Evolutionary conservation across 1,140 invertebrate species (phyloP), one percentile per base, ranked within the genome.

Genomic region (Cydia strobilella): DNA sequence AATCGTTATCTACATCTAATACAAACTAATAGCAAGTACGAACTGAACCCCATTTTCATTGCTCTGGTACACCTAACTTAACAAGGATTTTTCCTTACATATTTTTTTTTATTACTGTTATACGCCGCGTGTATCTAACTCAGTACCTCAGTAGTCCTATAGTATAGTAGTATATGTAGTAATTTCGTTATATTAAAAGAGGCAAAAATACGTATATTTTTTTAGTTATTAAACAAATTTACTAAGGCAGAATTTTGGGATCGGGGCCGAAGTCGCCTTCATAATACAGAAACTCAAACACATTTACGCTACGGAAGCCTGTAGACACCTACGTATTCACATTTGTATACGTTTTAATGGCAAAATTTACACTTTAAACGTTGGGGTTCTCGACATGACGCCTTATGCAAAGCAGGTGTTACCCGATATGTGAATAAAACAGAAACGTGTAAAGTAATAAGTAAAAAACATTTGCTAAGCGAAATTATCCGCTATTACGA

Each of bases 381-480:
- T 87, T 69, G 84, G 88, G 83, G 86, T 86, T 87, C 87, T 86
- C 88, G 81, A 83, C 86, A 88, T 91, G 87, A 90, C 87, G 87
- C 86, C 87, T 92, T 90, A 92, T 92, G 90, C 89, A 91, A 92
- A 92, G 85, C 90, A 92, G 90, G 88, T 92, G 90, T 86, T 89
- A 89, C 90, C 86, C 89, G 90, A 90, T 90, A 91, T 86, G 86
- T 84, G 82, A 82, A 74, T 42, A 74, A 62, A 20, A 54, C 59
- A 48, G 31, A 25, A 62, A 39, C 31, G 42, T 69, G 45, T 73
- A 76, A 77, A 25, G 74, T 72, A 54, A 35, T 76, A 80, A 77
- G 75, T 63, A 23, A 20, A 59, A 23, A 20, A 42, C 74, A 59
- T 18, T 45, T 71, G 59, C 65, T 39, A 42, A 27, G 45, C 71